A percentile compares a stretch with the other conserved stretches of the same genome.
Conservation (phyloP, 2,888 invertebrate species). For the Torymus auratus region DNA sequence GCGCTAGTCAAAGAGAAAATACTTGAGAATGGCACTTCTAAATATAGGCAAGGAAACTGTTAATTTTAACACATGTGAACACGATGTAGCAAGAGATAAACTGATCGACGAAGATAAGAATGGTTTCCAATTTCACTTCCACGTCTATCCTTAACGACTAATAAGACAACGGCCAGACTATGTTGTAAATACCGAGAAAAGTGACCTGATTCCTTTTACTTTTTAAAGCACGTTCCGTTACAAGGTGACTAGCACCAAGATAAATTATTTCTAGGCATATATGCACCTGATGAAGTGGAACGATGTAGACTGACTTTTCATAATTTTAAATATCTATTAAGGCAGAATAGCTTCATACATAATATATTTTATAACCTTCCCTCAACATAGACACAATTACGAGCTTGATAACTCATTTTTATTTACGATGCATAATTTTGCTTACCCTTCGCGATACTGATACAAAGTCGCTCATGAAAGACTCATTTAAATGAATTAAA, state of each 20-base stretch:
- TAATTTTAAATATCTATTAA: no score
- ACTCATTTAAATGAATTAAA: constrained; percentile 28
- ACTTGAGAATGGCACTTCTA: no score
- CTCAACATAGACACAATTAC: no score
- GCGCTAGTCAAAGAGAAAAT: background rate
- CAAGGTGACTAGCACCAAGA: background rate
- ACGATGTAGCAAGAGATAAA: constrained; percentile 15
- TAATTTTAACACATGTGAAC: constrained; percentile 13
- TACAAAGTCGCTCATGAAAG: background rate
- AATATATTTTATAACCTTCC: background rate
- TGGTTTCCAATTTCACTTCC: constrained; percentile 32
- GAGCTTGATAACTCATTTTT: no score
- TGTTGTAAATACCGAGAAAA: constrained; percentile 18
- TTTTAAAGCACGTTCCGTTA: constrained; percentile 26
- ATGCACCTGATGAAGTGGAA: constrained; percentile 11
- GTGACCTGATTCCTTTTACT: constrained; percentile 36
- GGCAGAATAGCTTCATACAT: background rate
- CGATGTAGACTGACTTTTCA: constrained; percentile 9
- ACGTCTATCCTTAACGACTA: constrained; percentile 10
- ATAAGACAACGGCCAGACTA: constrained; percentile 29
- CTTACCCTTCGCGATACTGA: background rate
- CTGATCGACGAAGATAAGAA: constrained; percentile 22
- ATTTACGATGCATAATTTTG: background rate
- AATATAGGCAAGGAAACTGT: background rate
- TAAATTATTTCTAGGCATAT: constrained; percentile 29